Conservation (phyloP, 2,888 invertebrate species). For the Automeris io region DNA sequence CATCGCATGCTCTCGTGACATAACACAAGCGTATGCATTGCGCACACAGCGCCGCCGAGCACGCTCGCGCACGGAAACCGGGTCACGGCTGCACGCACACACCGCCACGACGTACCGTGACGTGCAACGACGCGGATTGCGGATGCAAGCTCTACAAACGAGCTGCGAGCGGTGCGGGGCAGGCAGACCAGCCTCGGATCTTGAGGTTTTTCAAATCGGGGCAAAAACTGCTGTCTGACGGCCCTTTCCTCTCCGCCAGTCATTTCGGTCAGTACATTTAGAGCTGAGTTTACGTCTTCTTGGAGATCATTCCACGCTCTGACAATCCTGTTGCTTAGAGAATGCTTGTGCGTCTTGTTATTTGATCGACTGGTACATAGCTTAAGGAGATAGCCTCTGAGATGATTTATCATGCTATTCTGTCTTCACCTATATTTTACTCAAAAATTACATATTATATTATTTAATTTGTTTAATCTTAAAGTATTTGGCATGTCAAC, state of each 20-base stretch:
- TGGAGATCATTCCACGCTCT: too few relatives aligned
- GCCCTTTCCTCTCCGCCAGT: conserved; percentile 71
- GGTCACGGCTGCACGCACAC: conserved; percentile 58
- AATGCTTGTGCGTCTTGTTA: too few relatives aligned
- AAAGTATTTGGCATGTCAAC: too few relatives aligned
- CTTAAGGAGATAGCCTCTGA: too few relatives aligned
- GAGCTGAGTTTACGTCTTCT: too few relatives aligned
- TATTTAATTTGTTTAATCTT: too few relatives aligned
- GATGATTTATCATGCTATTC: too few relatives aligned
- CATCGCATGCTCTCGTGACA: conserved; percentile 40
- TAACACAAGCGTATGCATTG: conserved; percentile 31
- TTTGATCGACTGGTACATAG: too few relatives aligned
- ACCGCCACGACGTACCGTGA: conserved; percentile 15
- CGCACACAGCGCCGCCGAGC: conserved; percentile 13
- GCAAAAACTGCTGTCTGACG: conserved; percentile 25
- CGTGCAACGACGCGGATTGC: conserved; percentile 35
- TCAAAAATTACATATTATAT: too few relatives aligned
- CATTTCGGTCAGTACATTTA: too few relatives aligned
- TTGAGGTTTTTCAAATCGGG: conserved; percentile 29
- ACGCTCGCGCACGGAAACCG: conserved; percentile 46
- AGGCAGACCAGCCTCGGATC: conserved; percentile 7
- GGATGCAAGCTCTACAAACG: conserved; percentile 31
- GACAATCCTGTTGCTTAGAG: too few relatives aligned
- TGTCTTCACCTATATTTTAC: too few relatives aligned
- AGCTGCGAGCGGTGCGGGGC: neutral